Evolutionary conservation across 1,140 invertebrate genomes (phyloP), one percentile per base, ranked within the genome.

Genomic region (Atta cephalotes): DNA sequence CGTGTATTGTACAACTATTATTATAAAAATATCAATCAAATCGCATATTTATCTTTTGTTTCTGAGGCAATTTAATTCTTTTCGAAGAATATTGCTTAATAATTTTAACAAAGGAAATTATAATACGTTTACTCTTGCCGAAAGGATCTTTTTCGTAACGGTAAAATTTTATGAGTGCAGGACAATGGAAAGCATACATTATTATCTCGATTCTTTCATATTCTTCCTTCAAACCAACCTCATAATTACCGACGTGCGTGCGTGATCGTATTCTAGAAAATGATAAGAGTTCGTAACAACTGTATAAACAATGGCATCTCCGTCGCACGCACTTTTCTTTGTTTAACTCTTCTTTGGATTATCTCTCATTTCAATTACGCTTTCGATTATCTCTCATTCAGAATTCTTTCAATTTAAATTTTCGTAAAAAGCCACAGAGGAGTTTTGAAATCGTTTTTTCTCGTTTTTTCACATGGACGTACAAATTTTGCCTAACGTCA

Each of bases 121-220:
- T 31, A 68, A 68, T 74, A 21, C 5, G n/a, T 14, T 60, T 6
- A 35, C 6, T 31, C n/a, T 76, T 25, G 31, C 35, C 35, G n/a
- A 31, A 10, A 1, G 56, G 18, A 76, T 60, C 21, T 39, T 60
- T 62, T 25, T n/a, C 39, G 56, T 25, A 76, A 76, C 56, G 72
- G 51, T 60, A 62, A 39, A 39, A 45, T 76, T 76, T 45, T 45
- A 45, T 39, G n/a, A 3, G 5, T 39, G 72, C 14, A 25, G 56
- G 53, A 76, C 72, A 60, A 70, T 70, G 39, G 39, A 51, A 76
- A 62, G 72, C n/a, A 10, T n/a, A 56, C 53, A 31, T 58, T 76
- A 60, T 60, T 62, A 45, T 76, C 53, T 9, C 53, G 18, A 10
- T 60, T 21, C 35, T 16, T 21, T 76, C 31, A 25, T 25, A 25